phyloP scores from a whole-genome alignment of 2,113 vertebrate species.

The Orycteropus afer region DNA sequence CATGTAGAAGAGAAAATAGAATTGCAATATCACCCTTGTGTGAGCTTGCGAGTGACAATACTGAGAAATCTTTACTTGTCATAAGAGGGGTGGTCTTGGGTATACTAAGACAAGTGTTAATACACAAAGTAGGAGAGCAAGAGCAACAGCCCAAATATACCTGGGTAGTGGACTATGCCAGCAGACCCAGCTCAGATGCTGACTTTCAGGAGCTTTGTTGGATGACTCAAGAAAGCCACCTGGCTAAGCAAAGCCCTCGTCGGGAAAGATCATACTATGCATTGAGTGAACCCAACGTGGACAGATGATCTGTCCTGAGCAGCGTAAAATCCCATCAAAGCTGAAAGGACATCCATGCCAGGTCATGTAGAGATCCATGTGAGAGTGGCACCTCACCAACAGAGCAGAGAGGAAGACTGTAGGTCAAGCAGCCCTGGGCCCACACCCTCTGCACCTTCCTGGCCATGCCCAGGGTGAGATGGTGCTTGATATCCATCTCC shows the following conservation, averaged over 20 bases:
- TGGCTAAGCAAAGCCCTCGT: background rate
- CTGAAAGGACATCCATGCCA: background rate
- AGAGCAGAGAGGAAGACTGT: background rate
- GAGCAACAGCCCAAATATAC: background rate
- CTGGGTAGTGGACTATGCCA: background rate
- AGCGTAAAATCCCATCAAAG: background rate
- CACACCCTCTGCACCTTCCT: background rate
- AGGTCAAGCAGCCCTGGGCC: background rate
- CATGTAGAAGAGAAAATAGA: background rate
- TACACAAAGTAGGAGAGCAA: too few relatives aligned
- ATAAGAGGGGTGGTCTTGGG: background rate
- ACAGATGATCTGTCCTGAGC: background rate
- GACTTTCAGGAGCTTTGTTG: background rate
- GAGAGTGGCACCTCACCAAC: background rate
- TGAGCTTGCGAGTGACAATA: background rate
- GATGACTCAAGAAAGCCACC: background rate
- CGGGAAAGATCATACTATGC: background rate
- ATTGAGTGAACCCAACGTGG: background rate
- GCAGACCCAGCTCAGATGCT: background rate
- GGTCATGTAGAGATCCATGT: background rate
- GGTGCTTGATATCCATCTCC: background rate
- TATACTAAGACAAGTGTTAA: too few relatives aligned
- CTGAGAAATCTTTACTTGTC: background rate
- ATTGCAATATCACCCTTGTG: background rate
- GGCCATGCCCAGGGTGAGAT: too few relatives aligned